Evolutionary conservation across 1,140 invertebrate genomes (phyloP).

Genomic region (Apis cerana): DNA sequence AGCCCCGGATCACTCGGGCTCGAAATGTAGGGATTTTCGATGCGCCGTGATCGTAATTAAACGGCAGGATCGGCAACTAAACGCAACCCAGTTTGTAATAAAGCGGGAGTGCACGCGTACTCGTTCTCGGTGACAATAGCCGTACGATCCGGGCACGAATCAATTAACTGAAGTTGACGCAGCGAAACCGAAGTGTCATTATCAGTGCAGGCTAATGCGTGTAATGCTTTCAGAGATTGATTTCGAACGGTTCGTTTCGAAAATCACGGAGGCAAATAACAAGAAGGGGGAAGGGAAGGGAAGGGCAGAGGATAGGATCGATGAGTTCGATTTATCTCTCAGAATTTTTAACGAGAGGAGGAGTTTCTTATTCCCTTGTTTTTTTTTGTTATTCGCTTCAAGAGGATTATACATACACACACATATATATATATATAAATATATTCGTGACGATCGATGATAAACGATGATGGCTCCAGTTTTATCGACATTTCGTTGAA

Average conservation of each 20-base stretch:
- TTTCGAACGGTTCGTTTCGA: slow-evolving; percentile 54
- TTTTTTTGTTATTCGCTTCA: neutral
- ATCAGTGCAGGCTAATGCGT: slow-evolving; percentile 60
- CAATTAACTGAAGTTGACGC: slow-evolving; percentile 69
- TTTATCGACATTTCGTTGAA: too few species aligned
- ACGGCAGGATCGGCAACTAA: slow-evolving; percentile 45
- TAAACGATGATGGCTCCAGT: too few species aligned
- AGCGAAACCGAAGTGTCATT: slow-evolving; percentile 64
- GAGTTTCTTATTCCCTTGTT: neutral
- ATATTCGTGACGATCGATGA: too few species aligned
- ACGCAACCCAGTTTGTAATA: slow-evolving; percentile 54
- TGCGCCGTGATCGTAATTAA: slow-evolving; percentile 48
- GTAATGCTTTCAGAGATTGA: slow-evolving; percentile 60
- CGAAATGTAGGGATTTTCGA: slow-evolving; percentile 18
- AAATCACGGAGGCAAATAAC: slow-evolving; percentile 60
- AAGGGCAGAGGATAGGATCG: neutral
- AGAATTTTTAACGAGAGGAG: slow-evolving; percentile 22
- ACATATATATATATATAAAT: too few species aligned
- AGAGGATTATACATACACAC: too few species aligned
- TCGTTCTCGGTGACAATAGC: slow-evolving; percentile 58
- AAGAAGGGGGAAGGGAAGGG: neutral
- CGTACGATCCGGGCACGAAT: slow-evolving; percentile 59
- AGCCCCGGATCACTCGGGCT: neutral
- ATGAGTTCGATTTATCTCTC: slow-evolving; percentile 51
- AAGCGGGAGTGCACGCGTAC: slow-evolving; percentile 11